A percentile compares a stretch with the other conserved stretches of the same genome.
phyloP scores from a whole-genome alignment of 2,888 invertebrate genomes.

The Perizoma flavofasciatum region DNA sequence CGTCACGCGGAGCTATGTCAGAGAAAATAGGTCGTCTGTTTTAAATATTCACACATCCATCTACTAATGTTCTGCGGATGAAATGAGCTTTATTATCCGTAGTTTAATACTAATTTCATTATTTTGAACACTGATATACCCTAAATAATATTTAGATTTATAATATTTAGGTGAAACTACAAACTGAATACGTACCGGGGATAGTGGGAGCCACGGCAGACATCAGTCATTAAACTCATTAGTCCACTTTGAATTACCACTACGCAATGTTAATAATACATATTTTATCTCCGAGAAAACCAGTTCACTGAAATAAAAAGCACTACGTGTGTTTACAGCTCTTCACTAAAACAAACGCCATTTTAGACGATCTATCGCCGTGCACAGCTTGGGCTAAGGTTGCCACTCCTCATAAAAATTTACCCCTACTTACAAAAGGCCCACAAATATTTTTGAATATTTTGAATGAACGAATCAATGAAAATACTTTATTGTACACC shows the following conservation, averaged over 20 bases:
- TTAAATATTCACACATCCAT: conserved; percentile 18
- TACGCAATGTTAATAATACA: conserved; percentile 42
- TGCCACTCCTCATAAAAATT: too few species aligned
- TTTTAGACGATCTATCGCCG: conserved; percentile 54
- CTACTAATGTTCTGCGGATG: background rate
- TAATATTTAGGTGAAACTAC: conserved; percentile 15
- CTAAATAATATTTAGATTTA: background rate
- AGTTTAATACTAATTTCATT: background rate
- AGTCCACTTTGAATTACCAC: conserved; percentile 71
- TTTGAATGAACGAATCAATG: too few species aligned
- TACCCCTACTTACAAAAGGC: too few species aligned
- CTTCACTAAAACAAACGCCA: conserved; percentile 77
- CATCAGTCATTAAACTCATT: conserved; percentile 82
- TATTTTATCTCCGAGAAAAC: conserved; percentile 31
- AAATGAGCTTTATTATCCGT: background rate
- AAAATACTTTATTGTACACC: too few species aligned
- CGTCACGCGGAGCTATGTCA: conserved; percentile 79
- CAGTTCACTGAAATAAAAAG: conserved; percentile 46
- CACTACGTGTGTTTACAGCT: conserved; percentile 71
- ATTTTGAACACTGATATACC: background rate
- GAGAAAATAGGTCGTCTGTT: conserved; percentile 69
- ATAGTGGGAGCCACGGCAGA: conserved; percentile 83
- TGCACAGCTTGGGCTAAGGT: too few species aligned
- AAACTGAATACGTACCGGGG: conserved; percentile 70
- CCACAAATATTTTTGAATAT: too few species aligned